Evolutionary conservation across 2,888 invertebrate genomes (phyloP).

Genomic region (Sinodicranocentrus sp.): DNA sequence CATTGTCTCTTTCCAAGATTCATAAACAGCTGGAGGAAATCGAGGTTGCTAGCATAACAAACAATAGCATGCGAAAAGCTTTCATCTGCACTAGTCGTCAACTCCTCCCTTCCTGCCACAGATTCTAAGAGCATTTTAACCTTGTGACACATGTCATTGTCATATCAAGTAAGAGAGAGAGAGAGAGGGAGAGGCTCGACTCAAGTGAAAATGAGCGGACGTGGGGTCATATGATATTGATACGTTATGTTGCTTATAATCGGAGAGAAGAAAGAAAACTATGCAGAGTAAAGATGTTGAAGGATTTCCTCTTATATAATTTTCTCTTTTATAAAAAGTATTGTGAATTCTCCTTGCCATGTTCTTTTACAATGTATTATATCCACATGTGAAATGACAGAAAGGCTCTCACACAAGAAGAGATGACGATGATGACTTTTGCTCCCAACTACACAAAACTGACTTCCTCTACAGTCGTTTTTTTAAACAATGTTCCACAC

Average conservation of each 20-base stretch:
- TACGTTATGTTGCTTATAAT: constrained; percentile 31
- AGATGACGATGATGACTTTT: constrained; percentile 40
- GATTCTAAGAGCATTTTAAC: constrained; percentile 62
- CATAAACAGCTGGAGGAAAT: constrained; percentile 57
- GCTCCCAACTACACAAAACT: neutral
- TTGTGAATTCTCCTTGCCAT: constrained; percentile 24
- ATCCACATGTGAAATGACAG: constrained; percentile 23
- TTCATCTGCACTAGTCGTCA: neutral
- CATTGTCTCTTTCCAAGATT: no score
- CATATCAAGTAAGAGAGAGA: constrained; percentile 64
- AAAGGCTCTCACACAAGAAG: constrained; percentile 17
- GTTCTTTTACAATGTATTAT: neutral
- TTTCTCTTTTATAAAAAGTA: neutral
- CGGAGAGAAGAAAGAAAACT: neutral
- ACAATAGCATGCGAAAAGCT: neutral
- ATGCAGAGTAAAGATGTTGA: constrained; percentile 3
- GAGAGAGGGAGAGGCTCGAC: constrained; percentile 43
- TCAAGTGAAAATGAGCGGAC: constrained; percentile 71
- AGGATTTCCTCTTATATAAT: constrained; percentile 31
- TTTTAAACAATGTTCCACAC: constrained; percentile 35
- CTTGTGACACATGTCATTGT: constrained; percentile 76
- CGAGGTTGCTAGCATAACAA: neutral
- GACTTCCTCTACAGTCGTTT: neutral
- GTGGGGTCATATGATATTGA: constrained; percentile 59
- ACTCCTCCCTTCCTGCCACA: neutral